Evolutionary conservation across 2,797 vertebrate species (phyloP), one percentile per base, ranked within the genome.

Genomic region (Mergus octosetaceus): DNA sequence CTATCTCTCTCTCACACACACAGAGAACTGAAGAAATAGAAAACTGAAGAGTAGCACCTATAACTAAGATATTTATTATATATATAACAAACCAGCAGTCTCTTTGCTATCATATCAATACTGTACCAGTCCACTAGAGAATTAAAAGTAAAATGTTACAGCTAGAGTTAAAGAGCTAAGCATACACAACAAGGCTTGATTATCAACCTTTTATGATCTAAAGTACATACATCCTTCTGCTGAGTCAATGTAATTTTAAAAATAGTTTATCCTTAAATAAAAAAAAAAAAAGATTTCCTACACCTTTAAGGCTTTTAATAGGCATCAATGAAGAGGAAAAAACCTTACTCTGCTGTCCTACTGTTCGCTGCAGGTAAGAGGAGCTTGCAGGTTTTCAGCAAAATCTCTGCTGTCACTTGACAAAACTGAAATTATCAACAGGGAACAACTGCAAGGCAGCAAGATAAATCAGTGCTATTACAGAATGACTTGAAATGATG

Each of bases 391-490:
- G 75, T 80, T 96, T 87, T 90, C 84, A 85, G 65, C 75, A 92
- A 95, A 85, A 90, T 61, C 90, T 90, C 85, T 94, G 83, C 80
- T 41, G 76, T 87, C 74, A 68, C 68, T 79, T 83, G 78, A 87
- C 82, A 91, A 87, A 94, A 85, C 85, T 89, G 72, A 65, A 91
- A 87, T 89, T 93, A 95, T 70, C 92, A 80, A 77, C 87, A 69
- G 87, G 93, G 89, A 69, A 91, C 60, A 95, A 93, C 8, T 83
- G 78, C 72, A 94, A 2, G 4, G 89, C 77, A 77, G 75, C 1
- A 10, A 94, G 79, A 95, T 47, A 92, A 87, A 95, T 83, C 92
- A 75, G 58, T 58, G 87, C 65, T 82, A 75, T 72, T 85, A 92
- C 66, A 93, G 68, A 84, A 93, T 45, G 53, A 43, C 80, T 81